Percentiles rank a stretch among this genome's conserved stretches.
Evolutionary conservation across 1,140 invertebrate genomes (phyloP).

Genomic region (Macrotrachela quadricornifera): DNA sequence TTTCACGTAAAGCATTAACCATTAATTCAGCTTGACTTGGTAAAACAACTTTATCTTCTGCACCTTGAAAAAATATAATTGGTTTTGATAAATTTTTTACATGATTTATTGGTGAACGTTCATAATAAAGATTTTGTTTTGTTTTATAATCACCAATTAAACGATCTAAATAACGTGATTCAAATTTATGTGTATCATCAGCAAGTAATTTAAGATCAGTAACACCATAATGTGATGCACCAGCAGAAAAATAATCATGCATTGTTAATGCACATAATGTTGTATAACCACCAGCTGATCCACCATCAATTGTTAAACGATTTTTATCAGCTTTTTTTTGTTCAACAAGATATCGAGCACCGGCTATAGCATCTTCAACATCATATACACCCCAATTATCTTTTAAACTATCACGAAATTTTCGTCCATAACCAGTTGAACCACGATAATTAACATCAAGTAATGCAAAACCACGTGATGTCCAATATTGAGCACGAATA

Average conservation of each 20-base stretch:
- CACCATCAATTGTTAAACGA: conserved; percentile 26
- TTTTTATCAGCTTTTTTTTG: conserved; percentile 20
- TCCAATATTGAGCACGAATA: conserved; percentile 28
- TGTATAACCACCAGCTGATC: conserved; percentile 30
- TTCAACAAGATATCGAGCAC: conserved; percentile 18
- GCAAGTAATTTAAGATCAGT: conserved; percentile 18
- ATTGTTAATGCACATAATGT: conserved; percentile 24
- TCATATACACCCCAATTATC: conserved; percentile 25
- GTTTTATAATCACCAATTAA: conserved; percentile 20
- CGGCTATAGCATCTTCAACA: conserved; percentile 25
- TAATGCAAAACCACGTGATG: conserved; percentile 27
- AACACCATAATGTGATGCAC: conserved; percentile 27
- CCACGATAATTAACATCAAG: conserved; percentile 30
- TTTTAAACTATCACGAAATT: conserved; percentile 20
- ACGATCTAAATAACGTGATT: conserved; percentile 26
- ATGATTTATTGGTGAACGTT: conserved; percentile 25
- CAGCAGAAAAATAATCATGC: conserved; percentile 21
- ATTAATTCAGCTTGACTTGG: conserved; percentile 25
- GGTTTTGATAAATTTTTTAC: conserved; percentile 20
- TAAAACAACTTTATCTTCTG: conserved; percentile 27
- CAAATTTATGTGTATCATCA: conserved; percentile 30
- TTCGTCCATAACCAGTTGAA: conserved; percentile 25
- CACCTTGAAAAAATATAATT: conserved; percentile 28
- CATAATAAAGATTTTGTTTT: conserved; percentile 14
- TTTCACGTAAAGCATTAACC: conserved; percentile 19